Conservation (phyloP, 2,113 vertebrate species). For the Dinomys branickii region DNA sequence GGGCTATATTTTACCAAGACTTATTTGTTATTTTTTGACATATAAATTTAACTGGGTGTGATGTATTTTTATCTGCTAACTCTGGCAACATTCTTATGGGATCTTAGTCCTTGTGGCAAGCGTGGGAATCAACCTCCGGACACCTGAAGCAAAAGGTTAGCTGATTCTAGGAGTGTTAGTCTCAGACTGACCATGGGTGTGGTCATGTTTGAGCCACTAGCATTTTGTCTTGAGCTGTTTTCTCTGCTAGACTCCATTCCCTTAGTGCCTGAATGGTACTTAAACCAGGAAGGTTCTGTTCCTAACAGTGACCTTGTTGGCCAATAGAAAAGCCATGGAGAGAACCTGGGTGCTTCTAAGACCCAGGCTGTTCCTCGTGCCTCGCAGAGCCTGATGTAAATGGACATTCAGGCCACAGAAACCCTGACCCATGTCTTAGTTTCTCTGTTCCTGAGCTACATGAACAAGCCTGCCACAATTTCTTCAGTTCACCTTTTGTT, state of each 20-base stretch:
- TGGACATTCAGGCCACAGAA: not conserved
- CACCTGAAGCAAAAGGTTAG: not conserved
- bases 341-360: not conserved
- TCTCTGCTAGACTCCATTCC: not conserved
- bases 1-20: not conserved
- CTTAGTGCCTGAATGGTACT: not conserved
- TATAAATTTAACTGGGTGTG: not conserved
- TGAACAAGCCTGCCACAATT: not conserved
- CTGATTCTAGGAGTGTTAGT: not conserved
- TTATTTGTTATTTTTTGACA: not conserved
- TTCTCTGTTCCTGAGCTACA: not conserved
- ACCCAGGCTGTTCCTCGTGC: not conserved
- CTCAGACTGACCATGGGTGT: not conserved
- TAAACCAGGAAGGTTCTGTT: not conserved
- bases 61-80: not conserved
- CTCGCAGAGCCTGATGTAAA: not conserved
- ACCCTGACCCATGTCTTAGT: not conserved
- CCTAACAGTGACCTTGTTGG: not conserved
- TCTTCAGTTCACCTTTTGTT: conserved; percentile 1
- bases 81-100: not conserved
- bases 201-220: not conserved
- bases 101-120: not conserved
- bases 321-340: not conserved
- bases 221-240: not conserved
- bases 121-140: not conserved